Evolutionary conservation across 2,797 vertebrate species (phyloP).

Genomic region (Vireo griseus): DNA sequence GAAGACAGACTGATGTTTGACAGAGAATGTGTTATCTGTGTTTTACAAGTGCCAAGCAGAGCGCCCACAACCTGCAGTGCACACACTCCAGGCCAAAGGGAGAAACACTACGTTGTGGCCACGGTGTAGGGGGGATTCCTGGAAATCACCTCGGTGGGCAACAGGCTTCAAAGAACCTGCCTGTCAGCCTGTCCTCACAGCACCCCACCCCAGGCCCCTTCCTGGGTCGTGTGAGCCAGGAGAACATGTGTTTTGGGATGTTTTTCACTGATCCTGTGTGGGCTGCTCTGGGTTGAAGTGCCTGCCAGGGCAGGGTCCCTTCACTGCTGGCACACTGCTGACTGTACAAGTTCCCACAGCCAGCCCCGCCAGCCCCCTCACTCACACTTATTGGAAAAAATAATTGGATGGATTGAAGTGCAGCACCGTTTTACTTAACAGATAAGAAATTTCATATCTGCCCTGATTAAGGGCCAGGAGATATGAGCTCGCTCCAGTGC

Average conservation of each 20-base stretch:
- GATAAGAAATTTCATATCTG: conserved; percentile 68
- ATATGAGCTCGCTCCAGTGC: background rate
- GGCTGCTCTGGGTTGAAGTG: background rate
- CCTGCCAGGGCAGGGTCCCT: background rate
- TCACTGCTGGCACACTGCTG: background rate
- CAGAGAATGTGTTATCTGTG: background rate
- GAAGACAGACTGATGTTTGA: background rate
- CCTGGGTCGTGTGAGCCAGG: accelerated
- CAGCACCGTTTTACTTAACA: conserved; percentile 38
- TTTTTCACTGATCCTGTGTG: background rate
- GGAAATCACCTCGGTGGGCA: background rate
- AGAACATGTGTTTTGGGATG: background rate
- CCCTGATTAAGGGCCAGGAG: conserved; percentile 42
- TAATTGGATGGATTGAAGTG: conserved; percentile 56
- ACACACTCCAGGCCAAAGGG: accelerated
- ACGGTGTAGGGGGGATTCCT: accelerated
- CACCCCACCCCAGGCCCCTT: background rate
- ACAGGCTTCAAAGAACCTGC: background rate
- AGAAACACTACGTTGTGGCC: background rate
- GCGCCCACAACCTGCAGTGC: background rate
- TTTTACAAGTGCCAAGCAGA: background rate
- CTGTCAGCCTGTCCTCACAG: background rate
- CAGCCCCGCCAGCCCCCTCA: background rate
- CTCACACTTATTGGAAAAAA: conserved; percentile 46
- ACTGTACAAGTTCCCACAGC: background rate